These are phyloP conservation scores for Drosophila orosa DNA, from an alignment of 1,140 invertebrate genomes.

Conservation along the genomic window DNA sequence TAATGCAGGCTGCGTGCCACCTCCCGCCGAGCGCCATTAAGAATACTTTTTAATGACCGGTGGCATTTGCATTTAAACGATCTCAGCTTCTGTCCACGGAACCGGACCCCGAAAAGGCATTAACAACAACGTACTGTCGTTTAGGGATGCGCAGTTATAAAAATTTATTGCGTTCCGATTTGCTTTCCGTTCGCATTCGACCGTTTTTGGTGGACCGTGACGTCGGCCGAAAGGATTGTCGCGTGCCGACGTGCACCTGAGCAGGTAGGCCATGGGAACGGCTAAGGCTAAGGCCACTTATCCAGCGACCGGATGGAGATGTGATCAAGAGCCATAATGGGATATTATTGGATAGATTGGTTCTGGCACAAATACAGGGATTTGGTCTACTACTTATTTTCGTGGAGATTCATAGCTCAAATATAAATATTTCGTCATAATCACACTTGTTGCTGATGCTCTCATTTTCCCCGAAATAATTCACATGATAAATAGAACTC, in stretches of 20 bases:
- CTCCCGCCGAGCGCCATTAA: constrained; percentile 44
- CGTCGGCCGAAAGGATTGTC: constrained; percentile 48
- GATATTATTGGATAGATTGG: background rate
- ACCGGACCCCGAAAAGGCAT: constrained; percentile 32
- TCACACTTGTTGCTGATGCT: constrained; percentile 1
- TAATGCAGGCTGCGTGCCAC: constrained; percentile 65
- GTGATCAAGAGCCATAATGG: constrained; percentile 18
- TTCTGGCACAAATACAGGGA: background rate
- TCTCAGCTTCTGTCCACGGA: constrained; percentile 33
- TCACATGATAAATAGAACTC: background rate
- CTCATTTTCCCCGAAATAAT: background rate
- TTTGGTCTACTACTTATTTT: background rate
- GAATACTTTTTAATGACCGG: constrained; percentile 64
- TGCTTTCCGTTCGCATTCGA: constrained; percentile 19
- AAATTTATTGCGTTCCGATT: constrained; percentile 52
- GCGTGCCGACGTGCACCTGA: constrained; percentile 68
- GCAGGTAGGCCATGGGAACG: constrained; percentile 68
- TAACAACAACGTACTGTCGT: constrained; percentile 32
- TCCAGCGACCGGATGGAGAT: constrained; percentile 9
- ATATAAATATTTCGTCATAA: background rate
- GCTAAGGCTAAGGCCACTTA: background rate
- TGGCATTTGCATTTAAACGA: constrained; percentile 73
- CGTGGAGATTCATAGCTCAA: background rate
- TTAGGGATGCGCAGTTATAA: constrained; percentile 47
- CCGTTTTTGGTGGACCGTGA: constrained; percentile 30